Percentiles rank a stretch among this genome's conserved stretches.
Evolutionary conservation across 64 coral and sea anemone species (phyloP).

Genomic region (Catalaphyllia jardinei): DNA sequence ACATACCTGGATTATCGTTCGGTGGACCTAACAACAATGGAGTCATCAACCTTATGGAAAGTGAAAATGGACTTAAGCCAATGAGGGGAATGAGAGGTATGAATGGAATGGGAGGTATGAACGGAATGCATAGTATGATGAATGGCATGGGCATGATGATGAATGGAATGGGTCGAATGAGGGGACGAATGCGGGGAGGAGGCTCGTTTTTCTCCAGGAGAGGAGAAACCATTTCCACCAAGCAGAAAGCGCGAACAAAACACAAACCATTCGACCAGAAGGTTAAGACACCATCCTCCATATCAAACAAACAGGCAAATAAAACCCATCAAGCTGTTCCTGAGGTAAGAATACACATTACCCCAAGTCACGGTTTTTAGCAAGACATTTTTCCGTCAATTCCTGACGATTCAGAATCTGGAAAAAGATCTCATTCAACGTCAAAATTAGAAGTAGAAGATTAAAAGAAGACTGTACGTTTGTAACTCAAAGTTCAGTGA

Average conservation of each 20-base stretch:
- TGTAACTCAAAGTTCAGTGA: too few species aligned
- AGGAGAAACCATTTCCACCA: neutral
- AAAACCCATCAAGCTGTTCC: neutral
- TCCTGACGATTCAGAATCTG: neutral
- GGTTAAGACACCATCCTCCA: neutral
- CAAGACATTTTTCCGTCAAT: neutral
- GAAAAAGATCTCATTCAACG: neutral
- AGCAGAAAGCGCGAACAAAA: neutral
- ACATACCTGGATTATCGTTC: conserved; percentile 29
- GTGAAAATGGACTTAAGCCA: conserved; percentile 21
- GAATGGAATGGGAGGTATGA: neutral
- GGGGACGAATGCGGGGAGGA: conserved; percentile 1
- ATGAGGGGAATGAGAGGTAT: conserved; percentile 38
- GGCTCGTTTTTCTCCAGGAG: conserved; percentile 13
- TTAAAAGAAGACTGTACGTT: too few species aligned
- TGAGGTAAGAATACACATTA: neutral
- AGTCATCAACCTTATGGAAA: conserved; percentile 49
- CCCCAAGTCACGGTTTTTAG: neutral
- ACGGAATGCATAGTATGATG: conserved; percentile 21
- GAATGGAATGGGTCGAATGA: conserved; percentile 15
- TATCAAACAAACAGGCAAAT: neutral
- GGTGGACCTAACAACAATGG: conserved; percentile 4
- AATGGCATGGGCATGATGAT: conserved; percentile 23
- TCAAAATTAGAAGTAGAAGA: too few species aligned
- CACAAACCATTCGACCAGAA: neutral